These are phyloP conservation scores for Ceuthmochares aereus DNA, from an alignment of 2,113 vertebrate genomes.

Conservation along the genomic window DNA sequence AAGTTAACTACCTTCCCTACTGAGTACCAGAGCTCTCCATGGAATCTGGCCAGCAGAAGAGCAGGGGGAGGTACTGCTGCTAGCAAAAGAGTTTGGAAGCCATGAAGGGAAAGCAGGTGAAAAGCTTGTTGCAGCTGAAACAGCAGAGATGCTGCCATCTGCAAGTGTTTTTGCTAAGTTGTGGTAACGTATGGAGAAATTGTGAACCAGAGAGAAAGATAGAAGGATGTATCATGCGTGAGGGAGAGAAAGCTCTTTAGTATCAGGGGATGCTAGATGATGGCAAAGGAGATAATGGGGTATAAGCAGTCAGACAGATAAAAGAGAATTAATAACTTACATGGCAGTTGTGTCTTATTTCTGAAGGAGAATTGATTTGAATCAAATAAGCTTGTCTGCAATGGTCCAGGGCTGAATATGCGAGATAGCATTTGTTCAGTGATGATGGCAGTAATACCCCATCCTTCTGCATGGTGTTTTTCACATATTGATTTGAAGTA, in stretches of 20 bases:
- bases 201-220: neutral
- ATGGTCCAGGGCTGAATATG: accelerated
- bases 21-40: neutral
- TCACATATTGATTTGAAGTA: neutral
- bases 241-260: neutral
- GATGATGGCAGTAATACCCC: neutral
- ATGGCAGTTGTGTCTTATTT: neutral
- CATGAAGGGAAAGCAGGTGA: neutral
- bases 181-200: neutral
- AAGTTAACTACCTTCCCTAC: neutral
- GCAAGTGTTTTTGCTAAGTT: neutral
- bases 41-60: neutral
- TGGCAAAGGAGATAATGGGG: neutral
- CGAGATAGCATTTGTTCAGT: neutral
- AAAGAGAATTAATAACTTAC: neutral
- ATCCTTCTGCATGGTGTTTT: neutral
- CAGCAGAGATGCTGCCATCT: neutral
- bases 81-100: neutral
- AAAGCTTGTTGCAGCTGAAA: neutral
- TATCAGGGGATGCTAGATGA: neutral
- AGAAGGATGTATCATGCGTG: neutral
- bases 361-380: neutral
- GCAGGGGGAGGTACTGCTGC: neutral
- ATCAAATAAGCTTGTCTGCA: neutral
- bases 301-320: neutral